Evolutionary conservation across 1,140 invertebrate genomes (phyloP).

Genomic region (Drosophila nasuta): DNA sequence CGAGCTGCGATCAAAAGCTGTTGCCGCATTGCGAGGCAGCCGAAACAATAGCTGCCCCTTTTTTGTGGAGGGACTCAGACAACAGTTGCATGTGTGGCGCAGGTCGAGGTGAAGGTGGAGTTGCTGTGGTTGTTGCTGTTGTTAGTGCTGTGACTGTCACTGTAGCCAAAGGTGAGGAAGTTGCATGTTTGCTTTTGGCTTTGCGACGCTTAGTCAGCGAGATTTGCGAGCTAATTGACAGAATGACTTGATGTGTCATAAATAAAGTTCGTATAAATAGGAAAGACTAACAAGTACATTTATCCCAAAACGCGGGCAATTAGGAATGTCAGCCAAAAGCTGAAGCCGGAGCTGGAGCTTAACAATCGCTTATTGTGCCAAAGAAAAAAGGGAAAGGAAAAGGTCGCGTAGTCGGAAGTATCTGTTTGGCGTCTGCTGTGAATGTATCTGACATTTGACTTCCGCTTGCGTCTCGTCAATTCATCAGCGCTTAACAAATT

Average conservation of each 20-base stretch:
- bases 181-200: constrained; percentile 24
- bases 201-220: constrained; percentile 22
- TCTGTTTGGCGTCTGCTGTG: constrained; percentile 7
- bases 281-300: background rate
- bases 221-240: constrained; percentile 25
- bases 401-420: constrained; percentile 30
- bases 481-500: constrained; percentile 18
- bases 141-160: background rate
- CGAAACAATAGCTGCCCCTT: constrained; percentile 12
- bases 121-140: too few species aligned
- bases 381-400: constrained; percentile 38
- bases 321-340: constrained; percentile 35
- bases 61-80: background rate
- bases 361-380: constrained; percentile 20
- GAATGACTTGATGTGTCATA: constrained; percentile 18
- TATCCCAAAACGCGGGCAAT: constrained; percentile 13
- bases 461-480: constrained; percentile 11
- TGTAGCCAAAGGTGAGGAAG: constrained; percentile 1
- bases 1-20: constrained; percentile 30
- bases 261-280: constrained; percentile 10
- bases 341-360: background rate
- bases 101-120: background rate
- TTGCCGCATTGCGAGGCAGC: constrained; percentile 3
- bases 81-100: constrained; percentile 3
- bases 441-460: constrained; percentile 22